Evolutionary conservation across 2,797 vertebrate genomes (phyloP), one percentile per base, ranked within the genome.

Genomic region (Falco novaeseelandiae): DNA sequence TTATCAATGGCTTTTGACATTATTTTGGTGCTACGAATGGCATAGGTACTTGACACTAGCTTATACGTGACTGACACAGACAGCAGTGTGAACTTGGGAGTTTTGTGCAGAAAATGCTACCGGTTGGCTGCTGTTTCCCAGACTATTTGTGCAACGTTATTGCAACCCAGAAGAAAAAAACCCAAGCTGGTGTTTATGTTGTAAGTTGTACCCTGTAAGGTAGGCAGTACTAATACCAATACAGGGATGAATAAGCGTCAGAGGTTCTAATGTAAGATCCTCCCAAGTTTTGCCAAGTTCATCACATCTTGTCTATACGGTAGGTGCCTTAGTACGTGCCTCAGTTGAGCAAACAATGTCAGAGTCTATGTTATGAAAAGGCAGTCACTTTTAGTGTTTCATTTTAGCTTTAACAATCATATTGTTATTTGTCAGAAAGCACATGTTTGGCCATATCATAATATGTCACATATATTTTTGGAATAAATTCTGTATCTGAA

Each of bases 381-480:
- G 82, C 58, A 80, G 10, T 80, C 2, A 13, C 83, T 96, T 91
- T 74, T 93, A 89, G 87, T 74, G 23, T 79, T 93, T 91, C 83
- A 93, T 93, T 96, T 91, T 72, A 90, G 83, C 89, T 80, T 71
- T 90, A 87, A 77, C 93, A 92, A 87, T 73, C 51, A 9, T 55
- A 49, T 79, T 76, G 49, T 72, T 93, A 65, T 69, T 91, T 71
- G 73, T 44, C 61, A 46, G 72, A 73, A 93, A 80, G 51, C 30
- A 52, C 19, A 6, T 95, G 78, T 77, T 90, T 88, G 76, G 61
- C 19, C 30, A 15, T 61, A 49, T 49, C 36, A 82, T 29, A 55
- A 51, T 63, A 55, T 36, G 9, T 74, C 51, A 2, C 51, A 2
- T 14, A 17, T 34, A 17, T 38, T 89, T 77, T 63, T 69, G 1